A percentile compares a stretch with the other conserved stretches of the same genome.
Conservation (phyloP, 2,888 invertebrate genomes). For the Trachelus troglodyta region DNA sequence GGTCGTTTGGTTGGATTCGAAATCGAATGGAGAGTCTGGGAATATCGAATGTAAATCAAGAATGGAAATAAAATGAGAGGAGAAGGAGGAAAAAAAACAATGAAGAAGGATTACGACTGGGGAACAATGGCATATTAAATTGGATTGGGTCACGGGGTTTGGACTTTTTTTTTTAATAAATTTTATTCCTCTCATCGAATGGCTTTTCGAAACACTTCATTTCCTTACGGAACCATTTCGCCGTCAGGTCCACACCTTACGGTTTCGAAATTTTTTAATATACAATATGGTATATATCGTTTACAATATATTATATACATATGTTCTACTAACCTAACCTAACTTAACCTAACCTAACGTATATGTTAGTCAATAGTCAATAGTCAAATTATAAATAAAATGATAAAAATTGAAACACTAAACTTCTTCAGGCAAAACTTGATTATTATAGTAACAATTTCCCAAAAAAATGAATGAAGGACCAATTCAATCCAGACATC, state of each 20-base stretch:
- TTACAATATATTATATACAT: no score
- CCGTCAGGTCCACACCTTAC: neutral
- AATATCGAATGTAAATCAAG: conserved; percentile 10
- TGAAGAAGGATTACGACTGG: conserved; percentile 4
- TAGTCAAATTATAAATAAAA: no score
- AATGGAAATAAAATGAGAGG: neutral
- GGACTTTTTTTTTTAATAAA: neutral
- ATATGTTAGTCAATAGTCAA: no score
- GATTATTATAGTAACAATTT: no score
- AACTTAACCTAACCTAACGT: no score
- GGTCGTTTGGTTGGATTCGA: neutral
- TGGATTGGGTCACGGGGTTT: neutral
- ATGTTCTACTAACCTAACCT: no score
- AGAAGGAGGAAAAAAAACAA: neutral
- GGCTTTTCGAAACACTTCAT: conserved; percentile 1
- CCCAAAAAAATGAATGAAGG: neutral
- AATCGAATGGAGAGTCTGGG: neutral
- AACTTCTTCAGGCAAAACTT: no score
- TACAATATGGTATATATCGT: no score
- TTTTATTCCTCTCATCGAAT: neutral
- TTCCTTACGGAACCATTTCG: neutral
- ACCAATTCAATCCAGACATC: neutral
- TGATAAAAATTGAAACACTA: no score
- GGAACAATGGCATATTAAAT: conserved; percentile 2
- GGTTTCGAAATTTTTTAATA: neutral